Percentiles rank a stretch among this genome's conserved stretches.
Evolutionary conservation across 1,140 invertebrate genomes (phyloP).

Genomic region (Rhizoglyphus robini): DNA sequence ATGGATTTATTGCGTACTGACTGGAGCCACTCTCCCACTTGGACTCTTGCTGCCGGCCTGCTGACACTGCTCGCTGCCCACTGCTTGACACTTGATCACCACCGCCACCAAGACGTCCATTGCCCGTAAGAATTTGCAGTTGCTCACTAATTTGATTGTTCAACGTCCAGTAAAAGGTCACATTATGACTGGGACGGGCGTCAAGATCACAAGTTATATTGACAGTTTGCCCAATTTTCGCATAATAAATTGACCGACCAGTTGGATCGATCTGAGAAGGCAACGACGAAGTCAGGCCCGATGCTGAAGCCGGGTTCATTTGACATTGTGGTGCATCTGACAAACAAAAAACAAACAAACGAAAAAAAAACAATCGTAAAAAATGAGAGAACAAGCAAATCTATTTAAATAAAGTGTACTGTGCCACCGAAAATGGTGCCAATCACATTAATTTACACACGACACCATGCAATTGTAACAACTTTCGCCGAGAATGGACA

Average conservation of each 20-base stretch:
- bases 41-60: too few relatives aligned
- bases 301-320: not conserved
- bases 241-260: conserved; percentile 3
- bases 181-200: not conserved
- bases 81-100: not conserved
- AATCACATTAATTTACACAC: too few relatives aligned
- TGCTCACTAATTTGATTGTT: conserved; percentile 3
- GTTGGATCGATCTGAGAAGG: not conserved
- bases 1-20: not conserved
- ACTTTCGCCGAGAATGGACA: too few relatives aligned
- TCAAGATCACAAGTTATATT: conserved; percentile 12
- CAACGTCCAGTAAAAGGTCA: conserved; percentile 12
- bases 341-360: too few relatives aligned
- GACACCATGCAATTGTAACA: too few relatives aligned
- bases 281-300: not conserved
- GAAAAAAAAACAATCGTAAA: too few relatives aligned
- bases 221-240: conserved; percentile 1
- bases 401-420: too few relatives aligned
- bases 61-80: not conserved
- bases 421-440: too few relatives aligned
- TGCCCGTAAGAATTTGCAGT: not conserved
- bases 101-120: not conserved
- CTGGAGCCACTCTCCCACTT: not conserved
- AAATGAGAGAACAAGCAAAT: too few relatives aligned
- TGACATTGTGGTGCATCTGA: conserved; percentile 3